Evolutionary conservation across 2,888 invertebrate species (phyloP).

Genomic region (Acrobasis suavella): DNA sequence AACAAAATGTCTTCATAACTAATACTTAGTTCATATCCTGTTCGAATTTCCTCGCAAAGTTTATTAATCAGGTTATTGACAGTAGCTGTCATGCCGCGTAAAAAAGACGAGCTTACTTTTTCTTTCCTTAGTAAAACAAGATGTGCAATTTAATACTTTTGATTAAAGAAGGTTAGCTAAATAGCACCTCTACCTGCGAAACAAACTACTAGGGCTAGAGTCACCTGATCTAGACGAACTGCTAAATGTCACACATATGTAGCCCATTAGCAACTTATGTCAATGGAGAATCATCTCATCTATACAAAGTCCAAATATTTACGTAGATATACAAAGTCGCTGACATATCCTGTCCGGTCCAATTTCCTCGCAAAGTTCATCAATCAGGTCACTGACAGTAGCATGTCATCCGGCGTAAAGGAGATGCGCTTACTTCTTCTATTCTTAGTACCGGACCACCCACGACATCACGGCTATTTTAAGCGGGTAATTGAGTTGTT

Average conservation of each 20-base stretch:
- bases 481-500: slow-evolving; percentile 78
- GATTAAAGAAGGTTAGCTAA: too few relatives aligned
- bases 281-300: background rate
- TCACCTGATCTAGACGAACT: too few relatives aligned
- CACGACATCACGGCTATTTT: slow-evolving; percentile 67
- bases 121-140: too few relatives aligned
- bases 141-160: too few relatives aligned
- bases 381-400: slow-evolving; percentile 46
- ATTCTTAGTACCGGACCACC: slow-evolving; percentile 69
- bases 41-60: slow-evolving; percentile 23
- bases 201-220: too few relatives aligned
- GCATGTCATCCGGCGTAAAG: slow-evolving; percentile 42
- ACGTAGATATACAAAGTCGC: background rate
- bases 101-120: too few relatives aligned
- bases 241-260: too few relatives aligned
- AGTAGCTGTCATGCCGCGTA: slow-evolving; percentile 41
- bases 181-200: too few relatives aligned
- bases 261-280: too few relatives aligned
- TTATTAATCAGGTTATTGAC: slow-evolving; percentile 45
- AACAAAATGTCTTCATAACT: too few relatives aligned
- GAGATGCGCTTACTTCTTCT: slow-evolving; percentile 57
- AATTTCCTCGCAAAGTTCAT: slow-evolving; percentile 32
- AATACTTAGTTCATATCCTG: too few relatives aligned
- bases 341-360: slow-evolving; percentile 11
- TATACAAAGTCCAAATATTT: slow-evolving; percentile 12